Evolutionary conservation across 2,797 vertebrate species (phyloP).

Genomic region (Hozukius guyotensis): DNA sequence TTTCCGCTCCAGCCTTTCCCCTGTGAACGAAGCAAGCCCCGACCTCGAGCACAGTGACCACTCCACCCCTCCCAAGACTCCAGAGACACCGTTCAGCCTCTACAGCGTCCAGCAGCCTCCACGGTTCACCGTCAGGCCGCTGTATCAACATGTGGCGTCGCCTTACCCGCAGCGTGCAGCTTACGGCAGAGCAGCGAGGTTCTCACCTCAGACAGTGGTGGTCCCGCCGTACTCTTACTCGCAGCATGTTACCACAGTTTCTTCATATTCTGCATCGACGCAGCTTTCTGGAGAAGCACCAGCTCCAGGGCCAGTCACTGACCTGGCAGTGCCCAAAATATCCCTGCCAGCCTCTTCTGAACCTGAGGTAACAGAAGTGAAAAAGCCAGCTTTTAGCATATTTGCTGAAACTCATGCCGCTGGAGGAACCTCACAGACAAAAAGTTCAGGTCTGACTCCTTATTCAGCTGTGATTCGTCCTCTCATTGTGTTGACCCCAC

Average conservation of each 20-base stretch:
- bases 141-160: conserved; percentile 81
- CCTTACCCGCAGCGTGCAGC: conserved; percentile 84
- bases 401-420: conserved; percentile 40
- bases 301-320: conserved; percentile 20
- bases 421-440: conserved; percentile 20
- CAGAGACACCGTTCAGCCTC: conserved; percentile 68
- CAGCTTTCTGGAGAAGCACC: conserved; percentile 18
- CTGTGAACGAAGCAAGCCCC: conserved; percentile 92
- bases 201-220: conserved; percentile 79
- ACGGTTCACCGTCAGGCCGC: conserved; percentile 73
- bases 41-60: conserved; percentile 88
- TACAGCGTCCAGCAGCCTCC: conserved; percentile 64
- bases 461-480: conserved; percentile 53
- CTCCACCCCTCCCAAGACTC: conserved; percentile 82
- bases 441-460: conserved; percentile 47
- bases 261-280: conserved; percentile 42
- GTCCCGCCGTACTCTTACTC: conserved; percentile 42
- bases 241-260: conserved; percentile 48
- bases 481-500: conserved; percentile 62
- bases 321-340: conserved; percentile 25
- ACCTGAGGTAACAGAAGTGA: conserved; percentile 39
- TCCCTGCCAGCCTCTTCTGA: conserved; percentile 13
- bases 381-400: conserved; percentile 33
- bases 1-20: conserved; percentile 92
- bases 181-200: conserved; percentile 75